phyloP scores from a whole-genome alignment of 2,113 vertebrate species.

The Numenius arquata region DNA sequence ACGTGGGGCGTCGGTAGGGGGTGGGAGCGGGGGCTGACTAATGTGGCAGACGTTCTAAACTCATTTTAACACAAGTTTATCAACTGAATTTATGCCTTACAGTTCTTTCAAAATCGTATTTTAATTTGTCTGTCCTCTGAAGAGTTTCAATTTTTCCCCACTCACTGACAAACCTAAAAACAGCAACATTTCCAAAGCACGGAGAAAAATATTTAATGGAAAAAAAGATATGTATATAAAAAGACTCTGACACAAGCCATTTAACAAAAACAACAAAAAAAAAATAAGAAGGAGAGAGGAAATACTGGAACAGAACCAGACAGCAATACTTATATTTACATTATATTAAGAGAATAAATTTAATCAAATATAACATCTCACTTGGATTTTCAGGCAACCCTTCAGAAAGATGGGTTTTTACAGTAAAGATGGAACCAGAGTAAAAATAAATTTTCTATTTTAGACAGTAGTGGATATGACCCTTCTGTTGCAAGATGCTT shows the following conservation, averaged over 20 bases:
- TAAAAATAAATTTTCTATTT: neutral
- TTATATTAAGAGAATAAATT: constrained; percentile 66
- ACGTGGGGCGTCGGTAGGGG: neutral
- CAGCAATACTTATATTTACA: constrained; percentile 13
- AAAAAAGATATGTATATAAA: neutral
- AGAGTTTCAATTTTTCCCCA: neutral
- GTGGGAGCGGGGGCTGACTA: neutral
- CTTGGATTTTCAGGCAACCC: neutral
- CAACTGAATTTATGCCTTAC: neutral
- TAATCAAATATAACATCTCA: constrained; percentile 51
- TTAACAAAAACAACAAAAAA: neutral
- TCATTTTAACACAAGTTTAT: neutral
- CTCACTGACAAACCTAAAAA: neutral
- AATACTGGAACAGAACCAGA: neutral
- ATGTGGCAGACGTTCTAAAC: neutral
- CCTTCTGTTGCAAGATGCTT: neutral
- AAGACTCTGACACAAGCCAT: constrained; percentile 2
- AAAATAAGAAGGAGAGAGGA: neutral
- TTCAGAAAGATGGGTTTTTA: neutral
- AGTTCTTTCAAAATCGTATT: neutral
- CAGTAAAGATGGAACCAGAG: neutral
- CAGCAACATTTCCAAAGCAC: neutral
- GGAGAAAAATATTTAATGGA: constrained; percentile 40
- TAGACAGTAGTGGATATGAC: constrained; percentile 7
- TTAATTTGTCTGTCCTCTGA: neutral